Base-by-base conservation (phyloP, 2,797 vertebrate species). In the Yasuhikotakia modesta region DNA sequence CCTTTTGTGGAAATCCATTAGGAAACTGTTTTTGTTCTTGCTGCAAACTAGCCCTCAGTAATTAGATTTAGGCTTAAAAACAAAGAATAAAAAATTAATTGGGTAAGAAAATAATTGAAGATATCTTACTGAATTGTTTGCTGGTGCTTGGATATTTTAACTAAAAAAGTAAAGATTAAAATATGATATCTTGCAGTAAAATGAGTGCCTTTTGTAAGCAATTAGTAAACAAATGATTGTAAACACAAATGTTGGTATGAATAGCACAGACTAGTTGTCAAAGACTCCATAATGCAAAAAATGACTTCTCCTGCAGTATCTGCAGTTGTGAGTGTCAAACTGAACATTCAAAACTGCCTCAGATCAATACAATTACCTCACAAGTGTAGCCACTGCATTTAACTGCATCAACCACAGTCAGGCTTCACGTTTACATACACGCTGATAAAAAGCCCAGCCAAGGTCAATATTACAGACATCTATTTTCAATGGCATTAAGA, bases 351-450 rank as follows among this genome's bases (percentile, higher is more conserved):
- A 78, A 32, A 55, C 48, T 55, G 21, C 48, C 68, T 53, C 16
- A 63, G 53, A 71, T 78, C 76, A 78, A 71, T 55, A 65, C 30
- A 65, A 55, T 64, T 55, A 70, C 24, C 55, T 70, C 46, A 43
- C 76, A 70, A 71, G 58, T 52, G 58, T 53, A 71, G 58, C 35
- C 68, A 78, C 30, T 0, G 58, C 30, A 71, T 70, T 70, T 63
- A 64, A 78, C 30, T 11, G 57, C 76, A 78, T 78, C 67, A 64
- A 70, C 70, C 58, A 70, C 8, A 12, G 21, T 10, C 55, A 52
- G 35, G 66, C 43, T 70, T 45, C 13, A 64, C 8, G 4, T 71
- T 70, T 64, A 70, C 58, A 64, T 70, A 30, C 5, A 55, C 12
- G 0, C n/a, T 61, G 50, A 75, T 65, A 53, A 70, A 78, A 70